phyloP scores from a whole-genome alignment of 2,888 invertebrate species.

The Hipparchia sbordonii region DNA sequence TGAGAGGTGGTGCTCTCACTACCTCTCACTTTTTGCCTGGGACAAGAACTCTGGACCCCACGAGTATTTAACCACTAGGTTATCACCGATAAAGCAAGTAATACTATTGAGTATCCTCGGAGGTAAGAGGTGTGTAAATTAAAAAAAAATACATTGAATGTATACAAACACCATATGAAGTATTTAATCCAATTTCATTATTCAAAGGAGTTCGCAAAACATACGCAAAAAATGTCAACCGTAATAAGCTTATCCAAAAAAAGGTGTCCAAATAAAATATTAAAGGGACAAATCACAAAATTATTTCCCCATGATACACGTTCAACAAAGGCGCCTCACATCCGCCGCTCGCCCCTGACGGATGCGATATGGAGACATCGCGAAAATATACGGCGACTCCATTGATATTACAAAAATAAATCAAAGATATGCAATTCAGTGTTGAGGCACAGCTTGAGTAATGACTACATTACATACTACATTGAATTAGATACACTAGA shows the following conservation, averaged over 20 bases:
- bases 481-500: no score
- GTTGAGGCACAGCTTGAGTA: no score
- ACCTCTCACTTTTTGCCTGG: no score
- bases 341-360: slow-evolving; percentile 38
- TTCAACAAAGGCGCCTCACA: slow-evolving; percentile 39
- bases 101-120: no score
- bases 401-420: background rate
- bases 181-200: background rate
- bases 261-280: slow-evolving; percentile 33
- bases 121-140: no score
- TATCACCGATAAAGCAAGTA: no score
- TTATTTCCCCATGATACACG: slow-evolving; percentile 40
- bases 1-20: no score
- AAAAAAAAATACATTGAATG: background rate
- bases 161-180: background rate
- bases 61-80: no score
- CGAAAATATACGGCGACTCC: slow-evolving; percentile 63
- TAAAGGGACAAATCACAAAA: slow-evolving; percentile 41
- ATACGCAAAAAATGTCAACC: background rate
- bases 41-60: no score
- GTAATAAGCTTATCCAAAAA: slow-evolving; percentile 16
- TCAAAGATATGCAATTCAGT: background rate
- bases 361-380: slow-evolving; percentile 61
- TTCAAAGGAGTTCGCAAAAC: background rate
- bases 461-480: no score